These are phyloP conservation scores for Mamestra configurata DNA, from an alignment of 1,140 invertebrate genomes.

Conservation along the genomic window DNA sequence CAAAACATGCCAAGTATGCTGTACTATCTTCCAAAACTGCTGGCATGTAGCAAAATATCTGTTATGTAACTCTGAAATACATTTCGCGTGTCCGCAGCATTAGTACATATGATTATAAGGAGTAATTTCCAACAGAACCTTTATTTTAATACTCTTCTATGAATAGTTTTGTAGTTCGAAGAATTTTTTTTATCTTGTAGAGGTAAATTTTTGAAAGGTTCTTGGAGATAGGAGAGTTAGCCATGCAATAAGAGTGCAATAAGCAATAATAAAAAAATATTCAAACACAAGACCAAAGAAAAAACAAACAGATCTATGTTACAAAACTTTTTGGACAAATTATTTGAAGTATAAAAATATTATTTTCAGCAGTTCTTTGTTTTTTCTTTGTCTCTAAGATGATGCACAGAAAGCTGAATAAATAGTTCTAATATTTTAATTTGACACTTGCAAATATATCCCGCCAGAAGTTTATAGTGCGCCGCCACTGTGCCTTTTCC, in stretches of 20 bases:
- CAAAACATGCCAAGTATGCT: neutral
- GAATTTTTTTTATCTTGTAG: too few relatives aligned
- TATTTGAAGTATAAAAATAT: neutral
- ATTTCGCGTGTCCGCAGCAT: too few relatives aligned
- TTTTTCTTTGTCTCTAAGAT: conserved; percentile 75
- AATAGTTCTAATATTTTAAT: conserved; percentile 69
- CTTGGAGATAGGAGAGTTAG: too few relatives aligned
- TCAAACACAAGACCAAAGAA: conserved; percentile 52
- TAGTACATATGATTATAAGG: too few relatives aligned
- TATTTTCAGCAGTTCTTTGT: conserved; percentile 44
- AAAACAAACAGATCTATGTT: conserved; percentile 28
- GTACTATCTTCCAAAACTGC: neutral
- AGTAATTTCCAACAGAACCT: too few relatives aligned
- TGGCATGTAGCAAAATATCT: neutral
- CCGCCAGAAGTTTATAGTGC: conserved; percentile 88
- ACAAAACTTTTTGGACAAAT: neutral
- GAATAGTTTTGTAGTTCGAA: too few relatives aligned
- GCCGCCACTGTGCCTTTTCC: conserved; percentile 87
- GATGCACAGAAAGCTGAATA: conserved; percentile 37
- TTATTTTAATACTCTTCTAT: too few relatives aligned
- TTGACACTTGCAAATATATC: conserved; percentile 88
- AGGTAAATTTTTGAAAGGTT: too few relatives aligned
- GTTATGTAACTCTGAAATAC: neutral
- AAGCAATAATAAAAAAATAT: neutral
- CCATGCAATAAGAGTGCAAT: neutral